Evolutionary conservation across 1,140 invertebrate genomes (phyloP), one percentile per base, ranked within the genome.

Genomic region (Brachionus manjavacas): DNA sequence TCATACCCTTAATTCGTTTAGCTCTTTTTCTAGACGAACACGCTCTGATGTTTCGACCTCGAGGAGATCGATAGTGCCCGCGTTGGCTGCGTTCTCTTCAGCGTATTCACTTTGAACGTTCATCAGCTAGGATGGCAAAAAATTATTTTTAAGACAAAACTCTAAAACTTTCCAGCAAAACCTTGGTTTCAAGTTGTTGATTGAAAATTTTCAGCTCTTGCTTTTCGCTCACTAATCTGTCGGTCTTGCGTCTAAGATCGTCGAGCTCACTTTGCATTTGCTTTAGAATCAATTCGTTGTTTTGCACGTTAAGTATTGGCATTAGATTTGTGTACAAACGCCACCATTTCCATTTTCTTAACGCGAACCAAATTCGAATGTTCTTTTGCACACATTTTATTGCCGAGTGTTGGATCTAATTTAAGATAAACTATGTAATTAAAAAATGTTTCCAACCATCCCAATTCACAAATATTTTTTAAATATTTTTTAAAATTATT

Each of bases 311-410:
- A 20, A 97, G 91, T 76, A 97, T 91, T 20, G 96, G 96, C 52
- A 94, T 93, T 39, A 97, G 94, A 86, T 95, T 93, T 23, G 96
- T 93, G 87, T 96, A 92, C 68, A 97, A 91, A 79, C 94, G 91
- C 95, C 96, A 97, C 96, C 95, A 97, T 4, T 94, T 93, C 96
- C 96, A 98, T 89, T 95, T 94, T 66, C 94, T 91, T 0, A 97
- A 94, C 41, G 93, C 92, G 88, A 97, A 92, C 87, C 96, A 94
- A 86, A 95, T 96, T 85, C 94, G 92, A 1, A 97, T 94, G 91
- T 97, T 97, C 83, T 94, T 92, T 88, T 97, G 95, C 81, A 97
- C 94, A 89, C 95, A 96, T 83, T 94, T 92, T 16, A 96, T 94
- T 7, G 95, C 95, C 72, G 95, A 91, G 88, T 96, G 95, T 91